Base-by-base conservation (phyloP, 2,888 invertebrate species). In the Spatulosminthurus flaviceps region DNA sequence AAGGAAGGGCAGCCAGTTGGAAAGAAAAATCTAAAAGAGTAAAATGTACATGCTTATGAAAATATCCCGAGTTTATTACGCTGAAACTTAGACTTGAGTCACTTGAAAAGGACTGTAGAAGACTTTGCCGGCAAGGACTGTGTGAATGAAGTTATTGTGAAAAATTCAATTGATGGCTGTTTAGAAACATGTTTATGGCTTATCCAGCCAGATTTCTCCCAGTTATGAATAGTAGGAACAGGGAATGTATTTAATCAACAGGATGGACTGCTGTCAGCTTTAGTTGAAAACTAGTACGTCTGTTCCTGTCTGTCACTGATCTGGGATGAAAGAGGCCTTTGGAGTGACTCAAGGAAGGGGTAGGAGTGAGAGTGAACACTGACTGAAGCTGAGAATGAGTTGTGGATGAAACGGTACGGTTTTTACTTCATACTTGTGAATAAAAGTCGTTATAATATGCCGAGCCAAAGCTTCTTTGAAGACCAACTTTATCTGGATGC, bases 291-390 rank as follows among this genome's bases (percentile, higher is more conserved):
- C 51, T 13, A 51, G 51, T 51, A 4, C 51, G 64, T 21, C 26
- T 64, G 64, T 64, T 64, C 64, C 64, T 64, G 64, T 64, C 64
- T 64, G 22, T 64, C 64, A 21, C 51, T 51, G 51, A 51, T 51
- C 51, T 51, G n/a, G 51, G 16, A 51, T 51, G 64, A 64, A 64
- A 64, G 51, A 51, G 64, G 64, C 64, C 64, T 22, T 64, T 64
- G n/a, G 64, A 64, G 24, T 22, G 64, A 64, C 60, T 60, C n/a
- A 4, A 7, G 21, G n/a, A 64, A 24, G 5, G 24, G 21, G n/a
- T 24, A 24, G 5, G 24, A 64, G 64, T 64, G 24, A 13, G n/a
- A 16, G n/a, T n/a, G 19, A 19, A 51, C 16, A 51, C 51, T 51
- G 41, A 41, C 9, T 7, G 51, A 51, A 16, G 51, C 5, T 16